Evolutionary conservation across 2,797 vertebrate species (phyloP).

Genomic region (Euthynnus affinis): DNA sequence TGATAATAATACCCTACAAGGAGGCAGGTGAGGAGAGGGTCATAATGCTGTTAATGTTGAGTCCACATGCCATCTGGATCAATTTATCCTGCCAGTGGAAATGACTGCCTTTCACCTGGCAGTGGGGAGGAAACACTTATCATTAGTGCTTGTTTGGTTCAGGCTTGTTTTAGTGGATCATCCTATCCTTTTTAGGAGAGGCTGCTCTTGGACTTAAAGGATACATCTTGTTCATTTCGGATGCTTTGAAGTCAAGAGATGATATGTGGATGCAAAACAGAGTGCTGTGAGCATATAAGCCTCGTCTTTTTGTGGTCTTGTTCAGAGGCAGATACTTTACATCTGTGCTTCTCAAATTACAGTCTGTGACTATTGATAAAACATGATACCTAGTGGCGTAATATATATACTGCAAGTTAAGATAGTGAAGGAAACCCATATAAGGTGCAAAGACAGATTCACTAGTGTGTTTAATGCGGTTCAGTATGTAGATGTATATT

Average conservation of each 20-base stretch:
- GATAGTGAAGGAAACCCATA: not conserved
- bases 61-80: slow-evolving; percentile 67
- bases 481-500: not conserved
- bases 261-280: slow-evolving; percentile 48
- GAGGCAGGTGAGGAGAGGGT: slow-evolving; percentile 65
- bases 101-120: slow-evolving; percentile 54
- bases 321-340: slow-evolving; percentile 7
- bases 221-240: slow-evolving; percentile 9
- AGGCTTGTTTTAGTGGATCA: slow-evolving; percentile 22
- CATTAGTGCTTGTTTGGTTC: slow-evolving; percentile 49
- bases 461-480: not conserved
- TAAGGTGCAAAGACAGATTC: not conserved
- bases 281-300: slow-evolving; percentile 2
- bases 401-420: slow-evolving; percentile 36
- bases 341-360: slow-evolving; percentile 45
- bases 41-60: slow-evolving; percentile 19
- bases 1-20: slow-evolving; percentile 54
- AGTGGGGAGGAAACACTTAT: slow-evolving; percentile 40
- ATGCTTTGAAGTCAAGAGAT: slow-evolving; percentile 59
- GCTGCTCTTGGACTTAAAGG: slow-evolving; percentile 13
- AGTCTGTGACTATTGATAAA: slow-evolving; percentile 48
- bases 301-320: slow-evolving; percentile 21
- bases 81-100: slow-evolving; percentile 58
- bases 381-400: slow-evolving; percentile 72
- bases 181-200: slow-evolving; percentile 61